Evolutionary conservation across 1,140 invertebrate genomes (phyloP).

Genomic region (Aphelenchoides avenae): DNA sequence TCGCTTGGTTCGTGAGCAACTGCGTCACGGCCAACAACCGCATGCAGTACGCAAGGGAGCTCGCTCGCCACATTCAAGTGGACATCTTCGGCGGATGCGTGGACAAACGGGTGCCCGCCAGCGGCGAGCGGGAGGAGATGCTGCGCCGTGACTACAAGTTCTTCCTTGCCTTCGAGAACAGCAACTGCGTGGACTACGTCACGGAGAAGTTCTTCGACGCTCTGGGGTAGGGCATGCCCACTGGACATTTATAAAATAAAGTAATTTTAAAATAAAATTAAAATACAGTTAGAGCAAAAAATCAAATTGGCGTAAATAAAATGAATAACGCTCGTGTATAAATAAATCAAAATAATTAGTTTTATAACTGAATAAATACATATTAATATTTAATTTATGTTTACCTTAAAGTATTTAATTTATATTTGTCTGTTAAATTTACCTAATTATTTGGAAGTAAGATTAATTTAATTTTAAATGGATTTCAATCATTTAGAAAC

Average conservation of each 20-base stretch:
- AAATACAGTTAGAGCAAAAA: too few species aligned
- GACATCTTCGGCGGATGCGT: slow-evolving; percentile 15
- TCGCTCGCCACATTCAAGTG: not conserved
- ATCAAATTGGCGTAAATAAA: too few species aligned
- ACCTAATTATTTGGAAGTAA: slow-evolving; percentile 1
- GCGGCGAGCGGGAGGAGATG: not conserved
- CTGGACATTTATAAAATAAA: too few species aligned
- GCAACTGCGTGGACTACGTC: slow-evolving; percentile 62
- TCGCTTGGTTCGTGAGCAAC: slow-evolving; percentile 15
- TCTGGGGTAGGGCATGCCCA: slow-evolving; percentile 10
- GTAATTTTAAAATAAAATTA: too few species aligned
- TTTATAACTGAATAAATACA: too few species aligned
- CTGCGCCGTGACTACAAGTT: slow-evolving; percentile 39
- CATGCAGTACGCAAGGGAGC: not conserved
- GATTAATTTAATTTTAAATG: not conserved
- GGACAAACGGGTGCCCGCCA: not conserved
- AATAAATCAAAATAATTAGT: too few species aligned
- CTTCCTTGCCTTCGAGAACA: slow-evolving; percentile 60
- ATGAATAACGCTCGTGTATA: too few species aligned
- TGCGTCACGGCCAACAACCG: slow-evolving; percentile 15
- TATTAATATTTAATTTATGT: too few species aligned
- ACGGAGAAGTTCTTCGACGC: slow-evolving; percentile 63
- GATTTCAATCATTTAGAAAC: not conserved
- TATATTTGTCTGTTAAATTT: slow-evolving; percentile 1
- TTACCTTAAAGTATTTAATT: too few species aligned